Percentiles rank a stretch among this genome's conserved stretches.
Evolutionary conservation across 2,888 invertebrate species (phyloP).

Genomic region (Rhagium mordax): DNA sequence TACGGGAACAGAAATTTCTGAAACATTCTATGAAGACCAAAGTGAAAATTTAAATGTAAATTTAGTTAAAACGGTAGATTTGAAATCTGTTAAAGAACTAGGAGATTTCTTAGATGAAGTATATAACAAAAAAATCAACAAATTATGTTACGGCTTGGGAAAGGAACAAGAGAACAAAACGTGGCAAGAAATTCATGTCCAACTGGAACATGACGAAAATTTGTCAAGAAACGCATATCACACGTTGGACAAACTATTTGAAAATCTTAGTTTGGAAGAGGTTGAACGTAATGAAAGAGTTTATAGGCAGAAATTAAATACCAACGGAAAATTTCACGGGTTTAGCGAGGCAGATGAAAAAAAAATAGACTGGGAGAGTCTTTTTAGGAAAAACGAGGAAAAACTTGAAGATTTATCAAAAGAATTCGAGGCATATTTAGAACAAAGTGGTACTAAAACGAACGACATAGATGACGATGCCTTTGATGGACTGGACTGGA

Average conservation of each 20-base stretch:
- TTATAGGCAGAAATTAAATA: background rate
- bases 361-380: conserved; percentile 30
- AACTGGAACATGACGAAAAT: conserved; percentile 10
- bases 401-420: conserved; percentile 29
- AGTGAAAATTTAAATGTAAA: background rate
- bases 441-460: background rate
- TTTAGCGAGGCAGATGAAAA: conserved; percentile 21
- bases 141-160: conserved; percentile 24
- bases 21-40: background rate
- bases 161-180: conserved; percentile 9
- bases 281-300: background rate
- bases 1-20: background rate
- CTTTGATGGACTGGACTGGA: conserved; percentile 28
- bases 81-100: conserved; percentile 4
- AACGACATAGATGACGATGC: background rate
- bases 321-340: conserved; percentile 8
- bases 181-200: conserved; percentile 23
- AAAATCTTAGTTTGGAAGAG: conserved; percentile 27
- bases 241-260: conserved; percentile 16
- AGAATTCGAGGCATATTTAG: conserved; percentile 17
- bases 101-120: conserved; percentile 27
- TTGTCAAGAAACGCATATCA: background rate
- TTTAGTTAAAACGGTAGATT: background rate
- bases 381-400: conserved; percentile 18
- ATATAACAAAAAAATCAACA: conserved; percentile 28